phyloP scores from a whole-genome alignment of 2,888 invertebrate genomes.

The Philereme transversata region DNA sequence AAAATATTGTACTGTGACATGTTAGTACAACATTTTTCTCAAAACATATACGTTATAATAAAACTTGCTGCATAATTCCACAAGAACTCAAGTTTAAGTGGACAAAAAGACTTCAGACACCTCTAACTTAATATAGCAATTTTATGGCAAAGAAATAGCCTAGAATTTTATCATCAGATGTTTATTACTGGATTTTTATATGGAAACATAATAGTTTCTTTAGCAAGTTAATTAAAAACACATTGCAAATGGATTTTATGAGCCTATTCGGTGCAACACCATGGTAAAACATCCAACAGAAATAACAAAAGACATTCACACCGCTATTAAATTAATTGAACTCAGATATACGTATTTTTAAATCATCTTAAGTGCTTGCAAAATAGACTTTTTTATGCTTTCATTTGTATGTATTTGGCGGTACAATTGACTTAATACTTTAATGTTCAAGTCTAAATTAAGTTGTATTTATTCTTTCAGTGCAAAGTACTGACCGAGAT shows the following conservation, averaged over 20 bases:
- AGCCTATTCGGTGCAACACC: slow-evolving; percentile 1
- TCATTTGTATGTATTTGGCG: background rate
- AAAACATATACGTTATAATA: too few species aligned
- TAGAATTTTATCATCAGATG: too few species aligned
- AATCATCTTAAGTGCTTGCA: slow-evolving; percentile 6
- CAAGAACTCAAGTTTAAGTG: too few species aligned
- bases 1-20: too few species aligned
- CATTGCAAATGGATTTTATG: slow-evolving; percentile 21
- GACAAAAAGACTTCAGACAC: too few species aligned
- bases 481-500: background rate
- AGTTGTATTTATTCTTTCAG: background rate
- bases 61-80: too few species aligned
- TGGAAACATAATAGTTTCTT: background rate
- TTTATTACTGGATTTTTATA: background rate
- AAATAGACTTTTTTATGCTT: background rate
- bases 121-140: too few species aligned
- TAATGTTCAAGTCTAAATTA: background rate
- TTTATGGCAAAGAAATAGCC: too few species aligned
- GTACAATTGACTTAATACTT: too few species aligned
- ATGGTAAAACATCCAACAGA: slow-evolving; percentile 3
- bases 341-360: slow-evolving; percentile 9
- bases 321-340: slow-evolving; percentile 20
- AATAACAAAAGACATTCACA: slow-evolving; percentile 10
- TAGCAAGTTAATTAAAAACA: slow-evolving; percentile 32
- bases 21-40: too few species aligned